A percentile compares a stretch with the other conserved stretches of the same genome.
Evolutionary conservation across 2,113 vertebrate genomes (phyloP).

Genomic region (Phalacrocorax brasilianus): DNA sequence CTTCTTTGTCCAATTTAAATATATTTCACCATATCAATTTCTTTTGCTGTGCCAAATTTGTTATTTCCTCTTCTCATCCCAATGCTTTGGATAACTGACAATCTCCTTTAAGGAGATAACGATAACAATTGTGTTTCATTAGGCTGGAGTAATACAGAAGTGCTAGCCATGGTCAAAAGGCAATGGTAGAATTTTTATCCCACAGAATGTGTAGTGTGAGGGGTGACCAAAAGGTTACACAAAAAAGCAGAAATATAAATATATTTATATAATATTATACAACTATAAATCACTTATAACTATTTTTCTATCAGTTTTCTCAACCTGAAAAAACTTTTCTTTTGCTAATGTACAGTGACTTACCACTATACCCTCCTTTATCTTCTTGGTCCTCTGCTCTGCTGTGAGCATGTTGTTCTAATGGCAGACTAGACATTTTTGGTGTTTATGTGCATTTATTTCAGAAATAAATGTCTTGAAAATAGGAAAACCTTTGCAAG

Average conservation of each 20-base stretch:
- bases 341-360: neutral
- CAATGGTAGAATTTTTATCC: neutral
- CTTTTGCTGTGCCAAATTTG: neutral
- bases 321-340: neutral
- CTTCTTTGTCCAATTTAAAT: neutral
- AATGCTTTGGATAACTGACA: neutral
- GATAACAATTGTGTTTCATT: conserved; percentile 1
- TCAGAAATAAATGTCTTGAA: neutral
- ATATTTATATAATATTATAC: neutral
- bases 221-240: neutral
- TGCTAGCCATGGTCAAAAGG: neutral
- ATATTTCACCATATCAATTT: neutral
- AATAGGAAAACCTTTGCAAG: neutral
- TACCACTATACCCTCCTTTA: neutral
- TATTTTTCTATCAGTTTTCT: neutral
- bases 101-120: neutral
- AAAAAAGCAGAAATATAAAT: neutral
- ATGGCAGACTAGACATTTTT: neutral
- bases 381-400: neutral
- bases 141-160: neutral
- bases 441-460: neutral
- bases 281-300: neutral
- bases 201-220: neutral
- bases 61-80: neutral
- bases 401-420: neutral